A percentile compares a stretch with the other conserved stretches of the same genome.
Evolutionary conservation across 2,888 invertebrate genomes (phyloP).

Genomic region (Schizaphis graminum): DNA sequence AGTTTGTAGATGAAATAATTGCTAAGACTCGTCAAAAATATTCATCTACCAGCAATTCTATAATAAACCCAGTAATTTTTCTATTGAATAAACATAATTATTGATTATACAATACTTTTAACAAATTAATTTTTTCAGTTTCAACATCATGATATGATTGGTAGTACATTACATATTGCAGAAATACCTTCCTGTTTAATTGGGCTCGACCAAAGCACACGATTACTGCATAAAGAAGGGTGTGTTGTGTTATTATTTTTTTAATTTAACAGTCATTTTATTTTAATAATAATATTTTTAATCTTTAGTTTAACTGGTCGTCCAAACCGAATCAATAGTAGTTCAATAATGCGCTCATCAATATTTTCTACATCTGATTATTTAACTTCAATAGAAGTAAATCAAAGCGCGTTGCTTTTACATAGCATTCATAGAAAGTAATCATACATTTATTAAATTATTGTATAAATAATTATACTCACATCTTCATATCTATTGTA

Average conservation of each 20-base stretch:
- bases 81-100: background rate
- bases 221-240: conserved; percentile 63
- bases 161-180: conserved; percentile 49
- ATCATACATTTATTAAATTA: background rate
- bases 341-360: conserved; percentile 55
- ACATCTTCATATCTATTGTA: background rate
- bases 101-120: background rate
- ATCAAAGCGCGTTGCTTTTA: conserved; percentile 58
- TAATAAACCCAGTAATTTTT: conserved; percentile 32
- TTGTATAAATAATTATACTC: background rate
- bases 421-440: conserved; percentile 64
- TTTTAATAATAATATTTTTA: background rate
- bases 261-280: background rate
- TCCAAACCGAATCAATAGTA: conserved; percentile 57
- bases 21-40: conserved; percentile 72
- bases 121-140: conserved; percentile 37
- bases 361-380: conserved; percentile 39
- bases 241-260: conserved; percentile 19
- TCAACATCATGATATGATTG: conserved; percentile 7
- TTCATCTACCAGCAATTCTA: background rate
- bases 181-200: conserved; percentile 61
- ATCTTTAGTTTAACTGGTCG: conserved; percentile 48
- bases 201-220: conserved; percentile 61
- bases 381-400: conserved; percentile 51
- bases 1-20: conserved; percentile 81